Percentiles rank a stretch among this genome's conserved stretches.
Evolutionary conservation across 2,888 invertebrate genomes (phyloP).

Genomic region (Isotomurus palustris): DNA sequence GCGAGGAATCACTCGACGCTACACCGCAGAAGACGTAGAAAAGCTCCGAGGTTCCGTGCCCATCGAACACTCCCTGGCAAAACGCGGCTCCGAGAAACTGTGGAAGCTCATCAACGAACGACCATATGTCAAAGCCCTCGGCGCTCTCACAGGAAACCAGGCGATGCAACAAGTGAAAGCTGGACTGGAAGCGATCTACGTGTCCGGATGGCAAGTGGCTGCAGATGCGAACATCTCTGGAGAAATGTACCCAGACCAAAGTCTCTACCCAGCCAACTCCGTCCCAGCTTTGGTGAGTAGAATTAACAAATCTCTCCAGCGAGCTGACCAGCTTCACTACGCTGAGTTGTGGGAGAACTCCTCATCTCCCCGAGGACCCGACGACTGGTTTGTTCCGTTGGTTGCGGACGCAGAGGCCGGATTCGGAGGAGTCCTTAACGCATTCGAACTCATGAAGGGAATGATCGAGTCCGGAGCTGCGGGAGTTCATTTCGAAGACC

Average conservation of each 20-base stretch:
- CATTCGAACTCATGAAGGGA: constrained; percentile 50
- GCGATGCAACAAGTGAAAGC: constrained; percentile 50
- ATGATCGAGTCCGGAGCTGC: constrained; percentile 45
- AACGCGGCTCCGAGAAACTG: constrained; percentile 49
- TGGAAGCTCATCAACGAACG: constrained; percentile 49
- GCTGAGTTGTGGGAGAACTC: constrained; percentile 17
- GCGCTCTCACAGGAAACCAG: constrained; percentile 49
- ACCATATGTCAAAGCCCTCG: constrained; percentile 49
- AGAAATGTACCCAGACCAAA: constrained; percentile 50
- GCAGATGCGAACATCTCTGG: constrained; percentile 50
- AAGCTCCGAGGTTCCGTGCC: constrained; percentile 49
- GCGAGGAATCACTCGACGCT: constrained; percentile 48
- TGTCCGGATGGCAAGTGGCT: constrained; percentile 52
- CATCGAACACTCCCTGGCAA: constrained; percentile 50
- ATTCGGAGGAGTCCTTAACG: constrained; percentile 50
- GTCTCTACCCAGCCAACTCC: constrained; percentile 50
- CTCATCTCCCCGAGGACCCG: constrained; percentile 10
- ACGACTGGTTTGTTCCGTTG: constrained; percentile 47
- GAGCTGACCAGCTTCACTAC: constrained; percentile 48
- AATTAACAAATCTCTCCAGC: constrained; percentile 49
- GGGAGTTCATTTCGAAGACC: constrained; percentile 51
- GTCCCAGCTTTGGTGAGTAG: constrained; percentile 49
- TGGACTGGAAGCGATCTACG: constrained; percentile 50
- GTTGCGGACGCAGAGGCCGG: constrained; percentile 51
- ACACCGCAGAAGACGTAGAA: constrained; percentile 49